These are phyloP conservation scores for Antigone vipio DNA, from an alignment of 2,113 vertebrate species.

Conservation along the genomic window DNA sequence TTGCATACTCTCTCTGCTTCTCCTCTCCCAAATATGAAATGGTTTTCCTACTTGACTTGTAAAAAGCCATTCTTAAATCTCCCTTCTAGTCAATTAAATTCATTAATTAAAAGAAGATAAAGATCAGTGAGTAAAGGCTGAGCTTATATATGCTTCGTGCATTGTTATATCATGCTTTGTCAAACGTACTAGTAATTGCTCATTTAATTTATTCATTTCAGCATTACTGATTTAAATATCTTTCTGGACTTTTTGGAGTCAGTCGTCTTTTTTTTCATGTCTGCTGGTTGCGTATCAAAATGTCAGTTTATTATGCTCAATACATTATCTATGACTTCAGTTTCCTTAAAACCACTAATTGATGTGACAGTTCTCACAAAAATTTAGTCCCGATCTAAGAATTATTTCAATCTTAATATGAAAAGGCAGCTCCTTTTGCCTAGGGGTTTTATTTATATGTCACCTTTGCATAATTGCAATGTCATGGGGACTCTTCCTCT, in stretches of 20 bases:
- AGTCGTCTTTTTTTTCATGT: background rate
- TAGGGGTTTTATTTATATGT: background rate
- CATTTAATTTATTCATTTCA: constrained; percentile 32
- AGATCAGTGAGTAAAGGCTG: constrained; percentile 48
- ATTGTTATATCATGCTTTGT: constrained; percentile 48
- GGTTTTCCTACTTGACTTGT: background rate
- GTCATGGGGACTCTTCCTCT: background rate
- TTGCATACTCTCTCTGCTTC: background rate
- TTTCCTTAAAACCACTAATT: constrained; percentile 51
- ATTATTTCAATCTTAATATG: background rate
- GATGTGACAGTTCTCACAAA: constrained; percentile 32
- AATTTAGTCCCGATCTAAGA: background rate
- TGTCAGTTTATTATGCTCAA: constrained; percentile 5
- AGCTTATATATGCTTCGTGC: constrained; percentile 37
- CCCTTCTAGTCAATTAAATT: constrained; percentile 42
- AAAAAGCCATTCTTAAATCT: background rate
- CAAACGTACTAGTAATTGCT: constrained; percentile 39
- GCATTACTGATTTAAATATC: constrained; percentile 1
- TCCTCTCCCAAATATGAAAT: background rate
- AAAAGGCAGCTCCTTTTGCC: constrained; percentile 19
- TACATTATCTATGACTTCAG: background rate
- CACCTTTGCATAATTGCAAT: background rate
- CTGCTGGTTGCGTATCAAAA: constrained; percentile 1
- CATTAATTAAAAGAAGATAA: constrained; percentile 55
- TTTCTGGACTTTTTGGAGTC: constrained; percentile 19